These are phyloP conservation scores for Lutjanus erythropterus DNA, from an alignment of 2,113 vertebrate genomes.

Conservation along the genomic window DNA sequence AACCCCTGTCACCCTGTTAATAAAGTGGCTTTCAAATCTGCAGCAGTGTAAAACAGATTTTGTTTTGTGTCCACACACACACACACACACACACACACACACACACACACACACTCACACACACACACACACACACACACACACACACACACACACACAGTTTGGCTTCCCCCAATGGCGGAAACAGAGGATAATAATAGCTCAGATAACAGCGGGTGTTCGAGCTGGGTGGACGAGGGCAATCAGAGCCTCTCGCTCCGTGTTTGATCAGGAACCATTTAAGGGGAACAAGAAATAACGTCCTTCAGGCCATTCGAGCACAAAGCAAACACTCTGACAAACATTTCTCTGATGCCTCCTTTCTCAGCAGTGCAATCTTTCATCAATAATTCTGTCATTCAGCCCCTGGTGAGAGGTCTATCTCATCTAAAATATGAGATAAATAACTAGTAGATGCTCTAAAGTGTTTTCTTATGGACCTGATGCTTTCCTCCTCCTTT, in stretches of 20 bases:
- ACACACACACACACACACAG: slow-evolving; percentile 1
- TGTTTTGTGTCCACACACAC: background rate
- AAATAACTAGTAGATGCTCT: background rate
- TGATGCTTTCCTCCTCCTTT: background rate
- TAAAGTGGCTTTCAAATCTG: slow-evolving; percentile 29
- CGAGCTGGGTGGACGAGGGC: background rate
- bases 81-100: background rate
- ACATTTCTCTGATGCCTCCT: background rate
- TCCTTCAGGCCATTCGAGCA: background rate
- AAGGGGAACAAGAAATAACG: background rate
- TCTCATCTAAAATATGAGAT: background rate
- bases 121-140: background rate
- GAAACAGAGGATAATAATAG: slow-evolving; percentile 57
- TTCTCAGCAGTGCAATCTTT: background rate
- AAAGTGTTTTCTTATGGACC: too few relatives aligned
- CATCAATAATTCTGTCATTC: background rate
- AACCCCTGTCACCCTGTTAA: background rate
- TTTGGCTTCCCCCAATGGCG: slow-evolving; percentile 7
- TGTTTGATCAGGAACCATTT: slow-evolving; percentile 21
- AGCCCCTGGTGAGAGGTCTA: background rate
- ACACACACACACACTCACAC: background rate
- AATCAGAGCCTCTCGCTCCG: slow-evolving; percentile 12
- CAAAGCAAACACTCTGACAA: background rate
- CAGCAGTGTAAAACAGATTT: slow-evolving; percentile 12
- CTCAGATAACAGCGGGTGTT: slow-evolving; percentile 32